Base-by-base conservation (phyloP, 92 coral and sea anemone genomes). In the Anthopleura xanthogrammica region DNA sequence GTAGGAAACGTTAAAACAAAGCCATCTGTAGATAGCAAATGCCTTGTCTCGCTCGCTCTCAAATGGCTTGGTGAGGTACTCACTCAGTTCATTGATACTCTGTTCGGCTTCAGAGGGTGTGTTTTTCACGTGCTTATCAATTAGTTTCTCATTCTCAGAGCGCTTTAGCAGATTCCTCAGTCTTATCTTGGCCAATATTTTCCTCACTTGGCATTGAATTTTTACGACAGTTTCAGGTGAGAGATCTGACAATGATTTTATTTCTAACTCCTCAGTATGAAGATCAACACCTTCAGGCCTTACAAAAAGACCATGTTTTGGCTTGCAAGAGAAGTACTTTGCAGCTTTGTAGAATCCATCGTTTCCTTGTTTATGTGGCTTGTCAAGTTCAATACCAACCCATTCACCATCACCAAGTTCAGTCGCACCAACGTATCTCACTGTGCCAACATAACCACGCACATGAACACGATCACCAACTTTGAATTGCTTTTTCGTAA, bases 21-120 rank as follows among this genome's bases (percentile, higher is more conserved):
- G 85, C 97, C 97, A 93, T 22, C 95, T 85, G 65, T 92, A 94
- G 42, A 92, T 84, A 1, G 98, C 95, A 71, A 86, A 89, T 8
- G 98, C 93, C 75, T 92, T 94, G 86, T 90, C 86, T 85, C 88
- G 82, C 60, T 82, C 74, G 58, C 77, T 81, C 17, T 60, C 87
- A 65, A 86, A 91, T 16, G 92, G 93, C 72, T 66, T 84, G 13
- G 98, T 89, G 22, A 94, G 98, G 75, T 92, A 94, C 16, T 85
- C 89, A 79, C 95, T 90, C 12, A 94, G 89, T 48, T 87, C 90
- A 12, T 74, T 86, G 52, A 90, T 75, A 75, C 79, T 87, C 22
- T 78, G 76, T 9, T 92, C 90, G 72, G 90, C 95, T 54, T 87
- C 83, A 14, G 56, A 77, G 3, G 98, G 95, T 42, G 91, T 89